Base-by-base conservation (phyloP, 2,888 invertebrate species). In the Drosophila kokeensis region DNA sequence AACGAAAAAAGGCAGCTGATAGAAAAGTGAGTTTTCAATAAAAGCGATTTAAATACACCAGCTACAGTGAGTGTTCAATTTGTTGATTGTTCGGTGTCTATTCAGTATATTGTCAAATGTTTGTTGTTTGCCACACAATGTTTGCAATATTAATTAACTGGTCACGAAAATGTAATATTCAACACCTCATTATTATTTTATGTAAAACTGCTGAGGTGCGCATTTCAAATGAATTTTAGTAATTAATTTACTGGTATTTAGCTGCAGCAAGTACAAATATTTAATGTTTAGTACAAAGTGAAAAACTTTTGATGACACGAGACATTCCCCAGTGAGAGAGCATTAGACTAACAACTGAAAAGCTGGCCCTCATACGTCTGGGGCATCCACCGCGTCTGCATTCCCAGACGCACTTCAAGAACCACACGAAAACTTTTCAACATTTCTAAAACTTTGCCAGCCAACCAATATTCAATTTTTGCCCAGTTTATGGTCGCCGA, bases 371-470 rank as follows among this genome's bases (percentile, higher is more conserved):
- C 55, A 27, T 27, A 2, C 54, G 53, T 40, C 18, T 24, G 32
- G 21, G 48, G 29, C 67, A 49, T 27, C 27, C 24, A 29, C 29
- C 27, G 30, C 66, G 85, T 87, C 76, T 82, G 76, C 72, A 69
- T 78, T 78, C 68, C 61, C 82, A 84, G 82, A 87, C 84, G 59
- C 38, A 34, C 69, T 8, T 21, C 42, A 30, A 54, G 66, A 69
- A 24, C 62, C 74, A 55, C 40, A 62, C n/a, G 34, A n/a, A 73
- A 87, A 87, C 78, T 87, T 81, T 42, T n/a, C 11, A 21, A 52
- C 63, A 69, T 54, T 58, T 61, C 61, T 40, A 62, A 34, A 77
- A 75, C 40, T 77, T 61, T 15, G 10, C 21, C 10, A 62, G 58
- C 42, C 36, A 55, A 62, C 13, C 53, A 45, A 60, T 60, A 59